Base-by-base conservation (phyloP, 2,113 vertebrate genomes). In the Sylvilagus bachmani region DNA sequence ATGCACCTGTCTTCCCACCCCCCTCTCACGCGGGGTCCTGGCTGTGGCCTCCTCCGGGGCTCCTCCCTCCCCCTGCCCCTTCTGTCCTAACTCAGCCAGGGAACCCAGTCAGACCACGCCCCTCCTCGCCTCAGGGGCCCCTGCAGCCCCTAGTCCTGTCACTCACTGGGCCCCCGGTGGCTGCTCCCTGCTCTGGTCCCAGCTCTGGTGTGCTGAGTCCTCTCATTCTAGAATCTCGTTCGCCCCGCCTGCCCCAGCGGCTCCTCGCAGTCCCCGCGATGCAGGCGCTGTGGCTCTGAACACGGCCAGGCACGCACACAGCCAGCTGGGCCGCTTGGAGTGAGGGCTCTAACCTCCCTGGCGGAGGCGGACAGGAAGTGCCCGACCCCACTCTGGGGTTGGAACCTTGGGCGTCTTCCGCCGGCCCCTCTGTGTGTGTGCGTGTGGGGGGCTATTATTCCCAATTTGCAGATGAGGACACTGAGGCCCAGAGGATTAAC, bases 111-210 rank as follows among this genome's bases (percentile, higher is more conserved):
- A 70, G 38, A 25, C 22, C 12, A 11, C 14, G 29, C 58, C 55
- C 38, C 25, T 91, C 79, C 62, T 81, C 74, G 29, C 27, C 74
- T 33, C 53, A 84, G 71, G 38, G 27, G 36, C 31, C 33, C 38
- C 38, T 58, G 10, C 5, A 58, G 33, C 36, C 44, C 44, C 44
- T 7, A 44, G 6, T 17, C 25, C 29, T 1, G 6, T 31, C 79
- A 21, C 33, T 51, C 74, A 27, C 58, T 27, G 44, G 58, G 10
- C 38, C 49, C 33, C 64, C 80, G 64, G 6, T 10, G n/a, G 2
- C 1, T 0, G 24, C 25, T 31, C 31, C 29, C 5, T 3, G 31
- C 24, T 44, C 4, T 0, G 6, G 22, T 12, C 5, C 62, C 38
- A 44, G 44, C 44, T 44, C 44, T 44, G 44, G 44, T 44, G 38